Evolutionary conservation across 2,797 vertebrate genomes (phyloP).

Genomic region (Melanitta fusca): DNA sequence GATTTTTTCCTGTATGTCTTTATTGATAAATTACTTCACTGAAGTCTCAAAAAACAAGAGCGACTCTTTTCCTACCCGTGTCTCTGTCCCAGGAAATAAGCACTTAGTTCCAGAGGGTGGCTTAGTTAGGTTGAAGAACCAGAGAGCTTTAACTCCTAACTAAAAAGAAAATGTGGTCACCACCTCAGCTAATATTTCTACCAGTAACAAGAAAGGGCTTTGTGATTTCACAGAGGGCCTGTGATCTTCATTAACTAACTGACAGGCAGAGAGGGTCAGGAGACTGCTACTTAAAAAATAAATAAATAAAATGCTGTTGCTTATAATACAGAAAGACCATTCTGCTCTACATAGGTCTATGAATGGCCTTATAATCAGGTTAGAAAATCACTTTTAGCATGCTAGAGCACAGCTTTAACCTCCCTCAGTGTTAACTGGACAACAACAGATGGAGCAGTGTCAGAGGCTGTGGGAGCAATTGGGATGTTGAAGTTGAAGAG

Average conservation of each 20-base stretch:
- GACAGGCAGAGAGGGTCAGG: not conserved
- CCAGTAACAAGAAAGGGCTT: not conserved
- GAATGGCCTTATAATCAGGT: not conserved
- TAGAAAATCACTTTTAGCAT: constrained; percentile 22
- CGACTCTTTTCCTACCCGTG: not conserved
- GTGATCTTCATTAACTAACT: not conserved
- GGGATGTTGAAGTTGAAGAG: constrained; percentile 14
- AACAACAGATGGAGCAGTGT: constrained; percentile 45
- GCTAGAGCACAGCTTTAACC: not conserved
- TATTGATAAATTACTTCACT: not conserved
- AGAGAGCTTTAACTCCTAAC: not conserved
- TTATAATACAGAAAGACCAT: not conserved
- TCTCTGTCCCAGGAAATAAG: not conserved
- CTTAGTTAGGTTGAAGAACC: not conserved
- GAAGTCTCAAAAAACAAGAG: not conserved
- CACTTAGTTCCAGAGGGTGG: not conserved
- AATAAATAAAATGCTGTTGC: not conserved
- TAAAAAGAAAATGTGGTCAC: not conserved
- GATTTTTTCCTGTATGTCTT: not conserved
- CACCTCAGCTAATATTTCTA: not conserved
- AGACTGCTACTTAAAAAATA: not conserved
- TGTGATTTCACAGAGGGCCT: not conserved
- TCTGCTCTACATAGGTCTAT: not conserved
- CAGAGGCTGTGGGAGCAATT: constrained; percentile 34
- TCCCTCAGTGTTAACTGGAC: constrained; percentile 40